Evolutionary conservation across 2,888 invertebrate genomes (phyloP), one percentile per base, ranked within the genome.

Genomic region (Leptopterna dolabrata): DNA sequence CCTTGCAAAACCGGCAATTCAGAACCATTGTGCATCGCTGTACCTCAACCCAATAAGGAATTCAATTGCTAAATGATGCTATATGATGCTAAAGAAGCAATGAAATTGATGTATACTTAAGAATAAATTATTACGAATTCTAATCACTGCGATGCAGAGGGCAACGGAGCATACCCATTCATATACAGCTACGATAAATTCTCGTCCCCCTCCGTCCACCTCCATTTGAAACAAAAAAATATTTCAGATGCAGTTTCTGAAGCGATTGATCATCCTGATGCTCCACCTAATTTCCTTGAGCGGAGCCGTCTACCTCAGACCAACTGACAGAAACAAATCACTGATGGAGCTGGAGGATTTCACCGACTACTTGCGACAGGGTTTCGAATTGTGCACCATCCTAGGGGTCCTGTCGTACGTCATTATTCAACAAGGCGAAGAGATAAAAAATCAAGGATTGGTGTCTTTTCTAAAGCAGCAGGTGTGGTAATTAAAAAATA

Each of bases 381-480:
- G 95, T 24, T 95, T 96, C 90, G 99, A 99, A 93, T 92, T 97
- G 87, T 95, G 96, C 4, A 97, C 98, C 0, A 94, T 98, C 86
- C 91, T 95, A 2, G 97, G 97, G 19, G 98, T 98, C 9, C 92
- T 98, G 3, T 95, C 96, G 91, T 98, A 97, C 91, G 95, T 99
- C 6, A 93, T 98, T 88, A 93, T 98, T 88, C 98, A 99, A 92
- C 97, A 98, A 91, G 96, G 98, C 0, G 97, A 97, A 90, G 99
- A 99, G 93, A 95, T 99, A 88, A 95, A 96, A 92, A 98, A 98
- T 91, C 98, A 99, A 91, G 99, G 99, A 4, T 91, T 98, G 14
- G 93, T 95, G 84, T 97, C 97, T 0, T 99, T 98, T 92, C 92
- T 98, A 86, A 97, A 97, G 91, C 98, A 98, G 92, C 93, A 98